phyloP scores from a whole-genome alignment of 1,140 invertebrate genomes.

The Drosophila insularis region DNA sequence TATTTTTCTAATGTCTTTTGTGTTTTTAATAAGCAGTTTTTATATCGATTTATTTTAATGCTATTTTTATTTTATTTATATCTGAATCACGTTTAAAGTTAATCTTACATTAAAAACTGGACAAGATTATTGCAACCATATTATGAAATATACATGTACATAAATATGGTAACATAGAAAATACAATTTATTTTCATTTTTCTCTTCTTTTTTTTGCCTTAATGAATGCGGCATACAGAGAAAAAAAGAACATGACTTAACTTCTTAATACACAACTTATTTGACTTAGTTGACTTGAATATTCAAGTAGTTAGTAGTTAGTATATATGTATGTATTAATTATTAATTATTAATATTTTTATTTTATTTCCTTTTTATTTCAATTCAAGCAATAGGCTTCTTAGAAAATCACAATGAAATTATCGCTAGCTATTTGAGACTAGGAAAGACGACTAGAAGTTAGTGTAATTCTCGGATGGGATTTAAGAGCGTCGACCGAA shows the following conservation, averaged over 20 bases:
- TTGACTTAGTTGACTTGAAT: slow-evolving; percentile 20
- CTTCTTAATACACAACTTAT: slow-evolving; percentile 37
- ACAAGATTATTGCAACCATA: slow-evolving; percentile 35
- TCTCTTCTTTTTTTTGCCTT: slow-evolving; percentile 10
- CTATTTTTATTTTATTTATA: slow-evolving; percentile 17
- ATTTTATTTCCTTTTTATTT: slow-evolving; percentile 26
- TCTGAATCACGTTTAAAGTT: slow-evolving; percentile 29
- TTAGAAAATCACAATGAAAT: slow-evolving; percentile 61
- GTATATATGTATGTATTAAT: not conserved
- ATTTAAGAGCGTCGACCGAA: slow-evolving; percentile 61
- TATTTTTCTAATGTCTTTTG: no score
- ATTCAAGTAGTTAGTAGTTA: slow-evolving; percentile 11
- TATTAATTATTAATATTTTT: not conserved
- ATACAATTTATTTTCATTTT: slow-evolving; percentile 24
- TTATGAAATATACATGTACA: not conserved
- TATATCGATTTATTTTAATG: not conserved
- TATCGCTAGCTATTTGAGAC: slow-evolving; percentile 29
- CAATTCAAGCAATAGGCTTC: slow-evolving; percentile 47
- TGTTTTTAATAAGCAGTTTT: no score
- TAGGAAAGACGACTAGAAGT: slow-evolving; percentile 17
- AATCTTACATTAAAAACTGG: slow-evolving; percentile 46
- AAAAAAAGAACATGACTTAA: slow-evolving; percentile 33
- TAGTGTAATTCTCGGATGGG: slow-evolving; percentile 21
- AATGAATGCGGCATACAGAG: slow-evolving; percentile 23
- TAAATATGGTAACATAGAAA: slow-evolving; percentile 8